Base-by-base conservation (phyloP, 1,140 invertebrate species). In the Gryon sp. region DNA sequence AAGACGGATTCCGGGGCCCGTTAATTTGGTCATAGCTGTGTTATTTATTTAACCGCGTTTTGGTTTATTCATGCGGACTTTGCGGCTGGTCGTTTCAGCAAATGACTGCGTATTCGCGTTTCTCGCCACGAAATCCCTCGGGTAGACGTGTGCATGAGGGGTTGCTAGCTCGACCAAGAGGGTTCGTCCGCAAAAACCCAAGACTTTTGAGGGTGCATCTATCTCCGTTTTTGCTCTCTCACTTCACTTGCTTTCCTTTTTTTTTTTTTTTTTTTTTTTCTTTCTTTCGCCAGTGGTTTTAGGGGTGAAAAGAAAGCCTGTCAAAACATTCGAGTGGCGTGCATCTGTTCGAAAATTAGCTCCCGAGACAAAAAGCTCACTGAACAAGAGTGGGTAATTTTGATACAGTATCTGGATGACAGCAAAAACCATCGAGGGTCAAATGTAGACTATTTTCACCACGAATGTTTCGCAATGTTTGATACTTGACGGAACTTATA, bases 1-100 rank as follows among this genome's bases (percentile, higher is more conserved):
- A 45, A 70, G 74, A 76, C 40, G 50, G 41, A 70, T 73, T 70
- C 63, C 18, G 28, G 19, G 45, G 18, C 28, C 48, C 75, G 68
- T 62, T 60, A 32, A 77, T 68, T 78, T 46, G 41, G 68, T 45
- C 68, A 69, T 63, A 53, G 55, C 45, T 4, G 26, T 9, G 48
- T 78, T 73, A 78, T 68, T 78, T 78, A 78, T 78, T 78, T 45
- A 78, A 57, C 40, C 38, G 8, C 22, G 32, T 15, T 15, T 34
- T 73, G 48, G 22, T 41, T 73, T 78, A 78, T 78, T 73, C 75
- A 78, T 41, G 45, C 11, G 46, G 62, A 63, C 68, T 73, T 73
- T 73, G 75, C 62, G 76, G 76, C 40, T 19, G 53, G 63, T 65
- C 76, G 76, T 78, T 78, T 63, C 68, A 63, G 41, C 75, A 78